Percentiles rank a stretch among this genome's conserved stretches.
Conservation (phyloP, 2,888 invertebrate species). For the Druceiella hillmani region DNA sequence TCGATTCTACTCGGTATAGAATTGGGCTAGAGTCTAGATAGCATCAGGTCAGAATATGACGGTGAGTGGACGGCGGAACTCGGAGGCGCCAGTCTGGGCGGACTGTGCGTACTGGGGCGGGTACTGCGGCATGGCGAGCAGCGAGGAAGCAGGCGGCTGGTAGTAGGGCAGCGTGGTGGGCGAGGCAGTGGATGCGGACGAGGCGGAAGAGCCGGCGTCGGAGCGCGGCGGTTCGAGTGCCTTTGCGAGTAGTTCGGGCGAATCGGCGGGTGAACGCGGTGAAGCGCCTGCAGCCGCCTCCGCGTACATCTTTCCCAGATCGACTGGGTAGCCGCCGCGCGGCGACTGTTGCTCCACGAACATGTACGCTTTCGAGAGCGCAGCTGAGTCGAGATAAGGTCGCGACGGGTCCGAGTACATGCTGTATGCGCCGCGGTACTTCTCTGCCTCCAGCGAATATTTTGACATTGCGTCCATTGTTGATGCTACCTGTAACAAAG, state of each 20-base stretch:
- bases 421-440: conserved; percentile 67
- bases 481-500: conserved; percentile 60
- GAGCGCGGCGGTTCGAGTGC: conserved; percentile 42
- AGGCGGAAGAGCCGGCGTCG: conserved; percentile 51
- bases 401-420: conserved; percentile 72
- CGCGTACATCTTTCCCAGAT: conserved; percentile 62
- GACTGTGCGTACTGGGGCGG: conserved; percentile 53
- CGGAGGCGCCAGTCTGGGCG: conserved; percentile 54
- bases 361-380: conserved; percentile 69
- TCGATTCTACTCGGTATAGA: too few species aligned
- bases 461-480: conserved; percentile 73
- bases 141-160: conserved; percentile 50
- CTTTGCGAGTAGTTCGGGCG: conserved; percentile 50
- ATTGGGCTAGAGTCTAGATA: too few species aligned
- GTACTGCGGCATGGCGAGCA: conserved; percentile 64
- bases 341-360: conserved; percentile 64
- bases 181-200: conserved; percentile 59
- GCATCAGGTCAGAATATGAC: conserved; percentile 78
- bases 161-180: conserved; percentile 54
- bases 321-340: conserved; percentile 51
- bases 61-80: conserved; percentile 69
- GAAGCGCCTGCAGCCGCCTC: conserved; percentile 56
- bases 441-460: conserved; percentile 72
- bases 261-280: conserved; percentile 47
- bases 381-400: conserved; percentile 66